Percentiles rank a stretch among this genome's conserved stretches.
Evolutionary conservation across 2,888 invertebrate genomes (phyloP).

Genomic region (Oxyteleia sp.): DNA sequence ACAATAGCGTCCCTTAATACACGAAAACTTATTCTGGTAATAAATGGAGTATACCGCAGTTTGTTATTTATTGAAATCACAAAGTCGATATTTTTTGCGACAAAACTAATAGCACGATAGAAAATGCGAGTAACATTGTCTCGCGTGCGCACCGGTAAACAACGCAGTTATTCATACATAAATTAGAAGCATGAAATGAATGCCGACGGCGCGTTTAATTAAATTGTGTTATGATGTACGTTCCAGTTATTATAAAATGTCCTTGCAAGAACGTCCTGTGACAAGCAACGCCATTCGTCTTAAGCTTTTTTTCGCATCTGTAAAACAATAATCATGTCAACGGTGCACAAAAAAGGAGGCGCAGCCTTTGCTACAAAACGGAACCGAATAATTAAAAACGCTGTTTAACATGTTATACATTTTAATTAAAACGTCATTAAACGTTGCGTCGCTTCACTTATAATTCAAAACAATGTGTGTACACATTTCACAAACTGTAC

Average conservation of each 20-base stretch:
- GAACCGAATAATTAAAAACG: not conserved
- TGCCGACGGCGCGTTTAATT: constrained; percentile 84
- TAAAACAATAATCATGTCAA: constrained; percentile 35
- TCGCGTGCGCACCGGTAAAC: constrained; percentile 67
- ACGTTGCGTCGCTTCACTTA: no score
- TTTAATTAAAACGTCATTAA: not conserved
- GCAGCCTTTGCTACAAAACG: constrained; percentile 1
- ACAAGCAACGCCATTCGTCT: constrained; percentile 65
- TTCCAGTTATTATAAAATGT: constrained; percentile 74
- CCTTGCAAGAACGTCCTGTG: constrained; percentile 63
- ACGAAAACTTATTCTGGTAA: constrained; percentile 32
- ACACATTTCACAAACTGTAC: no score
- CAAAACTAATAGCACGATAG: constrained; percentile 60
- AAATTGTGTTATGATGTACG: constrained; percentile 86
- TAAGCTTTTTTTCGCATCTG: constrained; percentile 50
- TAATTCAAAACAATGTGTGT: not conserved
- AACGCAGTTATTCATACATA: constrained; percentile 84
- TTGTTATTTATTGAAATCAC: constrained; percentile 64
- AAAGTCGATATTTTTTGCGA: constrained; percentile 62
- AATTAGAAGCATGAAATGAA: constrained; percentile 82
- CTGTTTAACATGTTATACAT: not conserved
- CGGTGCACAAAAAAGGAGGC: constrained; percentile 8
- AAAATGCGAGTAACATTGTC: constrained; percentile 63
- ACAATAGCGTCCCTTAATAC: constrained; percentile 12
- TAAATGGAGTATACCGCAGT: constrained; percentile 22